Evolutionary conservation across 1,140 invertebrate genomes (phyloP), one percentile per base, ranked within the genome.

Genomic region (Augochlora pura): DNA sequence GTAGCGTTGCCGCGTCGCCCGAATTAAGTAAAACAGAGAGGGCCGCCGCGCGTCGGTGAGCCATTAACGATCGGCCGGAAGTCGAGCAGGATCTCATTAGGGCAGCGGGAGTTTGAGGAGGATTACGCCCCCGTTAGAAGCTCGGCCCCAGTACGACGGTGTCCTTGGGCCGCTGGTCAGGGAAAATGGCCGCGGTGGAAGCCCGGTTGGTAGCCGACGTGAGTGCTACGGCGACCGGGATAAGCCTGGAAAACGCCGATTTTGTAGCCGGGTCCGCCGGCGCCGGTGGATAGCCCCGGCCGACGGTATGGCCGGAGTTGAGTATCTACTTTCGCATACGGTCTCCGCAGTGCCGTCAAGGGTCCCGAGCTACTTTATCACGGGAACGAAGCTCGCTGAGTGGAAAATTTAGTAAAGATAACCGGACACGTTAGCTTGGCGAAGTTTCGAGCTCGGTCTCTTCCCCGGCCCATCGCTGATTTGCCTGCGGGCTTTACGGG

Each of bases 291-390:
- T 54, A 52, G 73, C 59, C 49, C 52, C 57, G 32, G 71, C 74
- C 23, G 39, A 57, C 74, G 64, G 60, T 81, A 82, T 76, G 75
- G 79, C 68, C 59, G 27, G 46, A 73, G 79, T 77, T 66, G 86
- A 84, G 84, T 86, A 68, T 87, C 86, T 87, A 87, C 86, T 88
- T 83, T 85, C 77, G 84, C 80, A 82, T 79, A 82, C 79, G 79
- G 84, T 88, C 83, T 68, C 81, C 75, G 65, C 77, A 84, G 82
- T 77, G 71, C 68, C 82, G 78, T 82, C 74, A 73, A 71, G 82
- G 64, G 79, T 54, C 77, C 72, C 65, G 18, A 57, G 77, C 75
- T 81, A 83, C 84, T 88, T 87, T 88, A 84, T 87, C 80, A 66
- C 82, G 25, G 39, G 10, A 18, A 23, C 67, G 59, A 73, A 27